Conservation (phyloP, 1,140 invertebrate species). For the Megalopta genalis region DNA sequence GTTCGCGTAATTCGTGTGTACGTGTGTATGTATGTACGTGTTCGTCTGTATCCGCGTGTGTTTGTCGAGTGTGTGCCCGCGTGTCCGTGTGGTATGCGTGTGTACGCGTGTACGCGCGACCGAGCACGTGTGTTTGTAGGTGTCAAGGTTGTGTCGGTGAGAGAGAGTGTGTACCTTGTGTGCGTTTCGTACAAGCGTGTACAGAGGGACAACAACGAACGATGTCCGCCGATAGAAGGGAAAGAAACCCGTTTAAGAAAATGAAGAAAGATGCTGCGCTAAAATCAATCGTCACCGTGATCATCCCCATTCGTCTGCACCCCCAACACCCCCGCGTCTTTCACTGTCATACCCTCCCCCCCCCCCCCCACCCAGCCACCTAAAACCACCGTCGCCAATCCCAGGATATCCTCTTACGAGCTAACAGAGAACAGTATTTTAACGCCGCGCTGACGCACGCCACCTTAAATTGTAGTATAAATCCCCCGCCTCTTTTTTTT, state of each 20-base stretch:
- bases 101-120: neutral
- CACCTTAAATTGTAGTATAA: constrained; percentile 74
- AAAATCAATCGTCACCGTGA: constrained; percentile 26
- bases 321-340: neutral
- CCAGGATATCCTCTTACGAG: constrained; percentile 40
- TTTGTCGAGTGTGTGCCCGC: neutral
- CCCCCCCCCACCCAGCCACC: neutral
- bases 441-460: constrained; percentile 64
- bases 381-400: neutral
- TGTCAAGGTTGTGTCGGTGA: neutral
- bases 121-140: constrained; percentile 9
- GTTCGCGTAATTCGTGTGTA: neutral
- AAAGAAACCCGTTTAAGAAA: constrained; percentile 43
- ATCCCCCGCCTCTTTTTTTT: constrained; percentile 48
- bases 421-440: constrained; percentile 54
- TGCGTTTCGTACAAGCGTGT: constrained; percentile 32
- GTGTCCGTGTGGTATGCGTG: no score
- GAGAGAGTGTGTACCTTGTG: constrained; percentile 32
- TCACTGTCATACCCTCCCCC: no score
- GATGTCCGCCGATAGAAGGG: constrained; percentile 49
- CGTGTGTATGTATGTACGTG: constrained; percentile 5
- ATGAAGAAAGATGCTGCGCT: constrained; percentile 51
- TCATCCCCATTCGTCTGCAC: neutral
- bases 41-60: neutral
- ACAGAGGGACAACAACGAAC: constrained; percentile 37